phyloP scores from a whole-genome alignment of 2,797 vertebrate species.

The Urophycis tenuis region DNA sequence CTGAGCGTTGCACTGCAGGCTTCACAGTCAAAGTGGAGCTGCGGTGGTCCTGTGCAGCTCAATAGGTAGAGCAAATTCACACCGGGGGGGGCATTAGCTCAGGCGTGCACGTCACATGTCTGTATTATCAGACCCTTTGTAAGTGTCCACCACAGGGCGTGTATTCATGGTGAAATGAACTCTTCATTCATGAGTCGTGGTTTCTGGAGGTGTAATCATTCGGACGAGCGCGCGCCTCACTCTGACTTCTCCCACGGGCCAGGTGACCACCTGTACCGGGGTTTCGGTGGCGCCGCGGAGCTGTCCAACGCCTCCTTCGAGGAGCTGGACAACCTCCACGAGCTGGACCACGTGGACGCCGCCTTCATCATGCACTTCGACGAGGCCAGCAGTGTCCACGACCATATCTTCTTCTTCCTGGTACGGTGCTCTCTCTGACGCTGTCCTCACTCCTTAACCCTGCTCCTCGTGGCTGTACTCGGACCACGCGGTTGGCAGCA shows the following conservation, averaged over 20 bases:
- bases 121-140: too few species aligned
- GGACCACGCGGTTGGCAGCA: background rate
- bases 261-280: constrained; percentile 70
- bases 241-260: background rate
- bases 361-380: constrained; percentile 67
- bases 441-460: too few species aligned
- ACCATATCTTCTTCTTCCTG: constrained; percentile 74
- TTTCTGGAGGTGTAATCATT: background rate
- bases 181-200: background rate
- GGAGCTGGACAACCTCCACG: constrained; percentile 62
- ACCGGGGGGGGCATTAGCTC: too few species aligned
- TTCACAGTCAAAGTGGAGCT: background rate
- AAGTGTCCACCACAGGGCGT: too few species aligned
- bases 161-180: too few species aligned
- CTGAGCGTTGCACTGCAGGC: background rate
- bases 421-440: constrained; percentile 36
- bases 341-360: constrained; percentile 69
- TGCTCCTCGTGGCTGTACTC: background rate
- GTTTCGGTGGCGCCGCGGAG: constrained; percentile 46
- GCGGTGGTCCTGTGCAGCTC: background rate
- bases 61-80: too few species aligned
- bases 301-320: constrained; percentile 59
- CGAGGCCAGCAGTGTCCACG: constrained; percentile 41
- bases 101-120: too few species aligned
- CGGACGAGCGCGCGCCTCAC: too few species aligned